phyloP scores from a whole-genome alignment of 1,140 invertebrate genomes.

The Sitophilus oryzae region DNA sequence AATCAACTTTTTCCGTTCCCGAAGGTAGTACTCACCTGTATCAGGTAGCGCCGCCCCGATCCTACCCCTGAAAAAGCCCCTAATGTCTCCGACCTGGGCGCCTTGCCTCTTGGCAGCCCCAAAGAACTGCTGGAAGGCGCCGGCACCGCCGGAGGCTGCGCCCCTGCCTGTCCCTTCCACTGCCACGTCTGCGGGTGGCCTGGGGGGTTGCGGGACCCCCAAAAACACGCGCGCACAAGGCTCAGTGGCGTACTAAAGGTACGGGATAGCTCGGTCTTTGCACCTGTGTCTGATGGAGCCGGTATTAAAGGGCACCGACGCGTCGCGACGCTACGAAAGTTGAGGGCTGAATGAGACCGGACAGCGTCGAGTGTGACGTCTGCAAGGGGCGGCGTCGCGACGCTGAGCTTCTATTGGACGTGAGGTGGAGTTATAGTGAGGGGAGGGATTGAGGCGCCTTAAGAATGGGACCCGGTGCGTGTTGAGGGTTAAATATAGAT shows the following conservation, averaged over 20 bases:
- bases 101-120: slow-evolving; percentile 47
- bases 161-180: slow-evolving; percentile 19
- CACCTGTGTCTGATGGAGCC: slow-evolving; percentile 16
- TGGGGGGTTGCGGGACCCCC: no score
- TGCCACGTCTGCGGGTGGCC: no score
- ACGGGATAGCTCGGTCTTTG: slow-evolving; percentile 1
- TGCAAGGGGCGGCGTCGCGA: slow-evolving; percentile 31
- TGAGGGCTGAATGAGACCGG: slow-evolving; percentile 15
- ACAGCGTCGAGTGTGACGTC: slow-evolving; percentile 30
- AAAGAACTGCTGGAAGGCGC: slow-evolving; percentile 45
- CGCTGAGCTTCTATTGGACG: no score
- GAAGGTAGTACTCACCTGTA: slow-evolving; percentile 47
- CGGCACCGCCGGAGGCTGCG: slow-evolving; percentile 34
- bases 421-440: background rate
- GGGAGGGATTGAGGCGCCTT: background rate
- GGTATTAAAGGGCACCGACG: slow-evolving; percentile 26
- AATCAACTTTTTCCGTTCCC: background rate
- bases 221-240: slow-evolving; percentile 25
- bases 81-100: slow-evolving; percentile 53
- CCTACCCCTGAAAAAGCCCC: slow-evolving; percentile 51
- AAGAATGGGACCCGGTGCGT: no score
- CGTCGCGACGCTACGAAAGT: no score
- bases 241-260: no score
- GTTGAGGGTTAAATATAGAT: no score
- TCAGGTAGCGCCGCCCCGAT: slow-evolving; percentile 51